Percentiles rank a stretch among this genome's conserved stretches.
These are phyloP conservation scores for Siderastrea radians DNA, from an alignment of 92 coral and sea anemone genomes.

Conservation along the genomic window DNA sequence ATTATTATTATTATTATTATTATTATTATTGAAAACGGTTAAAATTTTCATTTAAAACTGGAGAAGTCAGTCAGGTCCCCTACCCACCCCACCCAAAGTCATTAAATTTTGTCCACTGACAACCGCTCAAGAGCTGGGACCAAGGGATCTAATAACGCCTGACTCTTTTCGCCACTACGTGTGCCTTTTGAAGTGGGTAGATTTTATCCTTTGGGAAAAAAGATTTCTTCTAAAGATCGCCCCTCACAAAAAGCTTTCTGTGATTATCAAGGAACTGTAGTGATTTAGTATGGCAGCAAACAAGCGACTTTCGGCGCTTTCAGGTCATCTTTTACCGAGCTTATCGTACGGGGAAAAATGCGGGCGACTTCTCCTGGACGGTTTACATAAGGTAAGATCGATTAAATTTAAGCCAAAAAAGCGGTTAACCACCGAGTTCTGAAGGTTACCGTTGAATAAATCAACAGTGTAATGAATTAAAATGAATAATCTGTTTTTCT, in stretches of 20 bases:
- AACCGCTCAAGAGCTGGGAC: constrained; percentile 8
- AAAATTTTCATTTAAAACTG: too few relatives aligned
- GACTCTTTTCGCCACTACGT: constrained; percentile 29
- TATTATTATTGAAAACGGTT: too few relatives aligned
- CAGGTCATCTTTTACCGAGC: constrained; percentile 19
- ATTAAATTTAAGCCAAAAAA: too few relatives aligned
- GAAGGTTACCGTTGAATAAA: too few relatives aligned
- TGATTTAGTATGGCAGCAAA: constrained; percentile 18
- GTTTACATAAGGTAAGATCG: constrained; percentile 21
- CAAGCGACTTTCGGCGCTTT: constrained; percentile 33
- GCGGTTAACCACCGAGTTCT: too few relatives aligned
- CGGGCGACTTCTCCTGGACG: constrained; percentile 19
- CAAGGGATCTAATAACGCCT: background rate
- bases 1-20: too few relatives aligned
- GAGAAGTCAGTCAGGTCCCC: too few relatives aligned
- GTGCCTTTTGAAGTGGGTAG: background rate
- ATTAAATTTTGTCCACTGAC: background rate
- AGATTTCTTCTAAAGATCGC: too few relatives aligned
- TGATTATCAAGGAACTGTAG: too few relatives aligned
- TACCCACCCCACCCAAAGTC: too few relatives aligned
- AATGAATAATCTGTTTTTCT: too few relatives aligned
- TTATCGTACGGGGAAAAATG: constrained; percentile 19
- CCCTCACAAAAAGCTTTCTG: background rate
- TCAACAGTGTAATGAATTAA: too few relatives aligned
- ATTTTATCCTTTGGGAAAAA: background rate